Evolutionary conservation across 1,140 invertebrate genomes (phyloP).

Genomic region (Eriocheir sinensis): DNA sequence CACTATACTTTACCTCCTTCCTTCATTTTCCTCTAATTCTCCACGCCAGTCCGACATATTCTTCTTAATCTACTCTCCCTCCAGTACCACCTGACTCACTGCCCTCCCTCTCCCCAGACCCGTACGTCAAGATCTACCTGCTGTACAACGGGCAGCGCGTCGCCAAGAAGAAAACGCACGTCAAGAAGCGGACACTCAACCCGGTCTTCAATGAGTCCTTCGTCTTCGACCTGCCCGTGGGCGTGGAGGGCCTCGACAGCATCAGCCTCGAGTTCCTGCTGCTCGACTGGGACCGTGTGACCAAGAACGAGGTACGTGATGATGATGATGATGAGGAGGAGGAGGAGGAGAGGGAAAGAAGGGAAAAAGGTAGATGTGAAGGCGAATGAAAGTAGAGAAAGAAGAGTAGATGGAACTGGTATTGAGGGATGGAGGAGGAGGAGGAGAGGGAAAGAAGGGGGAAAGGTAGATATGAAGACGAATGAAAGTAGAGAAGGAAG

Average conservation of each 20-base stretch:
- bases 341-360: neutral
- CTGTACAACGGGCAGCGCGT: constrained; percentile 98
- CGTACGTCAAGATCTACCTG: constrained; percentile 97
- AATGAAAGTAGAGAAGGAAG: no score
- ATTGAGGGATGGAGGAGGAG: no score
- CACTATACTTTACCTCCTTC: no score
- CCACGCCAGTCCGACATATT: no score
- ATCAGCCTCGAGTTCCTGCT: constrained; percentile 96
- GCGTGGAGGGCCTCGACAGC: constrained; percentile 91
- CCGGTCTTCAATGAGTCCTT: constrained; percentile 99
- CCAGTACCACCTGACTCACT: no score
- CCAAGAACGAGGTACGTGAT: constrained; percentile 95
- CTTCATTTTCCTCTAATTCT: no score
- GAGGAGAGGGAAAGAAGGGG: no score
- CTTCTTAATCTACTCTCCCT: no score
- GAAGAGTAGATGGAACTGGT: no score
- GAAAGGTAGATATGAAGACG: no score
- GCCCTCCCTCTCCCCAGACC: constrained; percentile 86
- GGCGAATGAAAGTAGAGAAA: no score
- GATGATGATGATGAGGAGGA: neutral
- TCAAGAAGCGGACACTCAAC: constrained; percentile 98
- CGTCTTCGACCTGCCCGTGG: constrained; percentile 85
- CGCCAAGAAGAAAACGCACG: constrained; percentile 99
- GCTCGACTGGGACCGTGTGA: constrained; percentile 98
- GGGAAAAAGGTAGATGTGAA: neutral